phyloP scores from a whole-genome alignment of 2,113 vertebrate species.

The Calonectris borealis region DNA sequence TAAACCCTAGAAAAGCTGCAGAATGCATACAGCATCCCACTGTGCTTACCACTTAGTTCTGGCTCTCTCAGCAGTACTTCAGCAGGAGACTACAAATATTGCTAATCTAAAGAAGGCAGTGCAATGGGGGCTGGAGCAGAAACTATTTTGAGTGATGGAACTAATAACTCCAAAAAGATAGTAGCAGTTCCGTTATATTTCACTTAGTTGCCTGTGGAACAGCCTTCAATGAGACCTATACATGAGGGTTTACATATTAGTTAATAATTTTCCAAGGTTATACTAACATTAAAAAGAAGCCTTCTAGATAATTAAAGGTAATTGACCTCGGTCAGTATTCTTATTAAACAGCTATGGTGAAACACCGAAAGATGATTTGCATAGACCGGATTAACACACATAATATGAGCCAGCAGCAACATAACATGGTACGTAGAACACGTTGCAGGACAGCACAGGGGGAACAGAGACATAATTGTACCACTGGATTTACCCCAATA shows the following conservation, averaged over 20 bases:
- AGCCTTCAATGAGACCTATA: background rate
- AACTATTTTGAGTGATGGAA: background rate
- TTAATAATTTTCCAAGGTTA: background rate
- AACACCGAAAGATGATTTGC: background rate
- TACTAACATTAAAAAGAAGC: background rate
- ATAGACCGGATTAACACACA: background rate
- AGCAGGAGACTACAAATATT: background rate
- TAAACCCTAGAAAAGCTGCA: background rate
- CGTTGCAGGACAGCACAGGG: background rate
- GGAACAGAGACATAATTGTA: background rate
- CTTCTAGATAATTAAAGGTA: conserved; percentile 1
- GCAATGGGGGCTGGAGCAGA: background rate
- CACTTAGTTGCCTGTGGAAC: background rate
- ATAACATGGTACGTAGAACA: background rate
- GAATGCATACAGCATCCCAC: background rate
- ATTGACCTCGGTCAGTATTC: background rate
- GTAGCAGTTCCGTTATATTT: background rate
- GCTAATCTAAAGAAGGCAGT: background rate
- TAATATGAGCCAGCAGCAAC: background rate
- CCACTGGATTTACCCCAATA: background rate
- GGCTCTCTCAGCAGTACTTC: background rate
- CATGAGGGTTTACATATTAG: background rate
- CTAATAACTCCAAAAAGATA: background rate
- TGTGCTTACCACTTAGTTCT: background rate
- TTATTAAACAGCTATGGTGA: background rate